Percentiles rank a stretch among this genome's conserved stretches.
phyloP scores from a whole-genome alignment of 2,797 vertebrate species.

The Scolopax rusticola region DNA sequence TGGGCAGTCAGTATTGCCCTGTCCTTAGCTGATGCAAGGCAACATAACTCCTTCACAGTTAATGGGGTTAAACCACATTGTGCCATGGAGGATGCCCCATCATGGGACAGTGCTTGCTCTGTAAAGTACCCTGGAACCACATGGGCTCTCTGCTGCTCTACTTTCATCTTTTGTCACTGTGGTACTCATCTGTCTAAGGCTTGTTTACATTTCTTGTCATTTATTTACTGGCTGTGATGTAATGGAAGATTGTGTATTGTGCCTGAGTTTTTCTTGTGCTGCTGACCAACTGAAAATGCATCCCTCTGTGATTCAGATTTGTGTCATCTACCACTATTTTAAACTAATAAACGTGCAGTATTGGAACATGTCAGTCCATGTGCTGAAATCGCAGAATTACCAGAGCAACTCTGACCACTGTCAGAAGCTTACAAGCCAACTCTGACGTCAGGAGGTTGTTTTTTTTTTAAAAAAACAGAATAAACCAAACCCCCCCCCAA shows the following conservation, averaged over 20 bases:
- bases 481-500: no score
- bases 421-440: neutral
- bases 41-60: neutral
- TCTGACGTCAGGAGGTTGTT: neutral
- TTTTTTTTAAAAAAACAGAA: neutral
- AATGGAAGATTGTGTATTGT: neutral
- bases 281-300: neutral
- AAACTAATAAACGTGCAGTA: neutral
- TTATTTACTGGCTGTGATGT: neutral
- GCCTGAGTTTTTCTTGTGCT: neutral
- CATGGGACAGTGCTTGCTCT: neutral
- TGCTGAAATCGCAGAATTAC: neutral
- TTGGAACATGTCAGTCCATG: neutral
- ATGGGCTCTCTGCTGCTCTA: neutral
- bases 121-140: neutral
- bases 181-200: neutral
- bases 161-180: neutral
- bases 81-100: neutral
- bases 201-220: neutral
- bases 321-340: neutral
- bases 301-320: neutral
- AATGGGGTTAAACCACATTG: accelerated
- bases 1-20: neutral
- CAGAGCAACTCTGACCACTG: neutral
- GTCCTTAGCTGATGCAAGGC: neutral